Conservation (phyloP, 2,797 vertebrate genomes). For the Varecia variegata region DNA sequence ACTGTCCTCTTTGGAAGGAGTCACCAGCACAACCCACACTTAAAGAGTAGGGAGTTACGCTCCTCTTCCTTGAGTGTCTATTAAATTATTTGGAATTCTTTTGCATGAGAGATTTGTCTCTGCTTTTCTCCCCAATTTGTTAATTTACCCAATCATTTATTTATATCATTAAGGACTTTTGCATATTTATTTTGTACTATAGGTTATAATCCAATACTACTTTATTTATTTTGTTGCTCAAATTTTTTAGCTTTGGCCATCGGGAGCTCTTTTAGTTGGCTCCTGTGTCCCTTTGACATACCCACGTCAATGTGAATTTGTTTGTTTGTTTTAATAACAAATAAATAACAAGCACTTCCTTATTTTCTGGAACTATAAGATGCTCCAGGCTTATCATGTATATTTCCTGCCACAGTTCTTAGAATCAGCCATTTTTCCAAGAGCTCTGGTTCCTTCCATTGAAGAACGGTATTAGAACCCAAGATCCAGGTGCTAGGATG, state of each 20-base stretch:
- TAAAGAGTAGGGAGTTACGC: neutral
- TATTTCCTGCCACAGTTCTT: neutral
- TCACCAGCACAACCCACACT: neutral
- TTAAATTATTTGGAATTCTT: neutral
- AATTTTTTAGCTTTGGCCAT: neutral
- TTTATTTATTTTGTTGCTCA: neutral
- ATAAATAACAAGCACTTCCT: neutral
- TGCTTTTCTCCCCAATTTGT: neutral
- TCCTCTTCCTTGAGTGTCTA: neutral
- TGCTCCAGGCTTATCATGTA: neutral
- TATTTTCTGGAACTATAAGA: neutral
- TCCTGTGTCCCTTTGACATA: neutral
- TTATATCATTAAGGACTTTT: neutral
- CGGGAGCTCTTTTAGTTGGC: neutral
- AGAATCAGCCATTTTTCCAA: too few species aligned
- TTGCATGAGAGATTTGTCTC: neutral
- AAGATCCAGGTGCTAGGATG: neutral
- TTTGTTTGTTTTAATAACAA: neutral
- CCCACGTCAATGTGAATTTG: neutral
- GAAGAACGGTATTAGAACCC: neutral
- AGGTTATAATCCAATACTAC: neutral
- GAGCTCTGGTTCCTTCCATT: too few species aligned
- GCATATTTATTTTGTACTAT: neutral
- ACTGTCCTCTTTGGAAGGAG: neutral
- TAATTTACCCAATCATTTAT: neutral